phyloP scores from a whole-genome alignment of 2,797 vertebrate species.

The Spinus olivaceus region DNA sequence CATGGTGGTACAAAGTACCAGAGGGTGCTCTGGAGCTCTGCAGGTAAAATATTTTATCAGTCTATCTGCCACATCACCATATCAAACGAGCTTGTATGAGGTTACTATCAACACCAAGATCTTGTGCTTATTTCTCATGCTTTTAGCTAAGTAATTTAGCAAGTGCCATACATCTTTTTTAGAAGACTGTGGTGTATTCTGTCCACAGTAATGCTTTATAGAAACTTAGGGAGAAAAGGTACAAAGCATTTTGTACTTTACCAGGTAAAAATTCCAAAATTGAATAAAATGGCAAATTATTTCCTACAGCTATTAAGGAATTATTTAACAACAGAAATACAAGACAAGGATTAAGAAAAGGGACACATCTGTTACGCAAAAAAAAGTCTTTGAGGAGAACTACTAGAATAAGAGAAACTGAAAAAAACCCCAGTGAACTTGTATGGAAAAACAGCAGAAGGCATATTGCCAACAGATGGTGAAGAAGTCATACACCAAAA shows the following conservation, averaged over 20 bases:
- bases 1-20: accelerated
- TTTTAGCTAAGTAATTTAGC: background rate
- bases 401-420: background rate
- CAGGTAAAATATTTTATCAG: background rate
- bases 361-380: conserved; percentile 2
- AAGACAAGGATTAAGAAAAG: background rate
- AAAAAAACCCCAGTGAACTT: conserved; percentile 8
- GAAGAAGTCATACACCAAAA: conserved; percentile 17
- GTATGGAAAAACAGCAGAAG: conserved; percentile 7
- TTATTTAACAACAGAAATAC: background rate
- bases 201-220: background rate
- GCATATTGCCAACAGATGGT: conserved; percentile 52
- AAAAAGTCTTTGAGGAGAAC: background rate
- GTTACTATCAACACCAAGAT: background rate
- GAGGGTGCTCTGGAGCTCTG: background rate
- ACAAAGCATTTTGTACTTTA: background rate
- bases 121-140: background rate
- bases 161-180: background rate
- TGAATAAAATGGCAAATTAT: background rate
- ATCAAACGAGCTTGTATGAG: background rate
- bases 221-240: background rate
- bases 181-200: background rate
- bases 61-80: background rate
- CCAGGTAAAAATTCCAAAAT: background rate
- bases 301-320: background rate